These are phyloP conservation scores for Salminus brasiliensis DNA, from an alignment of 2,113 vertebrate species.

Conservation along the genomic window DNA sequence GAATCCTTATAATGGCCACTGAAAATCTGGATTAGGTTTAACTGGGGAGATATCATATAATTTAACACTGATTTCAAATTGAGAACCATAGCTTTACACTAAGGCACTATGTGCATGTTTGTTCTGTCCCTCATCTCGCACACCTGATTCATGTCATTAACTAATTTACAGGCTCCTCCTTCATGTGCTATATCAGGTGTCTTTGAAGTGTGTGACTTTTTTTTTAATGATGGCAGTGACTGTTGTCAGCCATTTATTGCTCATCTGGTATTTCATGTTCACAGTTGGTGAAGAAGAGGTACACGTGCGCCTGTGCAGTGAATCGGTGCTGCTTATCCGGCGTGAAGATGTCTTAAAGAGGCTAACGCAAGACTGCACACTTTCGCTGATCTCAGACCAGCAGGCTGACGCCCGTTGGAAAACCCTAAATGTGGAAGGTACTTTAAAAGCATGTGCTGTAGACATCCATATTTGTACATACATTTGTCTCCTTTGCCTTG, in stretches of 20 bases:
- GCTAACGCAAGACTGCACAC: conserved; percentile 42
- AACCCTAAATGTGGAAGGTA: conserved; percentile 73
- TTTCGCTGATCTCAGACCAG: conserved; percentile 53
- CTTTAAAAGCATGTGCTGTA: neutral
- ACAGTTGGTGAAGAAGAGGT: conserved; percentile 66
- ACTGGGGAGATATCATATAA: too few relatives aligned
- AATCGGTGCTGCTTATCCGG: conserved; percentile 74
- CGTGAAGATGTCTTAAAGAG: conserved; percentile 74
- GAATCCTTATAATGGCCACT: neutral
- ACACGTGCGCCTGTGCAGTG: conserved; percentile 73
- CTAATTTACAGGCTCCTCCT: too few relatives aligned
- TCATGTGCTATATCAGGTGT: neutral
- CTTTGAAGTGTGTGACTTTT: neutral
- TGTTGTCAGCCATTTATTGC: neutral
- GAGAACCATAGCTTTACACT: too few relatives aligned
- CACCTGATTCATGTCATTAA: too few relatives aligned
- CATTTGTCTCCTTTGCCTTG: too few relatives aligned
- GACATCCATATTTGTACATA: neutral
- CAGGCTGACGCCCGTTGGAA: conserved; percentile 64
- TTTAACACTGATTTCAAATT: too few relatives aligned
- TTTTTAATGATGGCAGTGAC: too few relatives aligned
- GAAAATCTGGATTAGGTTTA: neutral
- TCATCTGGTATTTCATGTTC: neutral
- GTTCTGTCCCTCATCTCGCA: too few relatives aligned
- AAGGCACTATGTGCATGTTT: too few relatives aligned